Evolutionary conservation across 2,888 invertebrate genomes (phyloP), one percentile per base, ranked within the genome.

Genomic region (Agapetus fuscipes): DNA sequence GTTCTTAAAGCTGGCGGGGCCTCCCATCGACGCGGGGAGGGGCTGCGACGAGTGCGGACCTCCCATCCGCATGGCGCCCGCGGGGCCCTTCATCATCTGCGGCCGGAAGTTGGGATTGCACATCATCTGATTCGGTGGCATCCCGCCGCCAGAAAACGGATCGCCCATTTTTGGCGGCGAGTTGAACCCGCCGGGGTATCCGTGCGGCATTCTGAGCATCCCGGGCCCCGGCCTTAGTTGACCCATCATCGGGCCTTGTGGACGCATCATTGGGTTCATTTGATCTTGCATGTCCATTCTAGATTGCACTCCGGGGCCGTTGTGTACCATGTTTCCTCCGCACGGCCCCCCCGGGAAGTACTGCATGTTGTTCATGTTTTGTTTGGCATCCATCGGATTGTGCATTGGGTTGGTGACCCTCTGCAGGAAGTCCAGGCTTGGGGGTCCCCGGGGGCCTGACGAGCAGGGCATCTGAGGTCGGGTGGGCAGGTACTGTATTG

Each of bases 401-500:
- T 78, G 74, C 62, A 87, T 74, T 1, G 93, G 91, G 59, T 86
- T 86, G 13, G 90, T 82, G 54, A 86, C 91, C 42, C 91, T 75
- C 53, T 88, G 89, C 39, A 93, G 66, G 64, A 93, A 93, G 54
- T 93, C 90, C 48, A 93, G 68, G 62, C 88, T 86, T 27, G 90
- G 90, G 3, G 90, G 88, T 7, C 84, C 83, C 30, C 89, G 70
- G 1, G 83, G 83, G 36, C 75, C 78, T 17, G 73, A 68, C 45
- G 74, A 73, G 54, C 78, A 78, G 9, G 78, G 74, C 54, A 81
- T 80, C 58, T 90, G 90, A n/a, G 94, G 88, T 64, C 93, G 76
- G 35, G 93, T 89, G 14, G 96, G 96, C 61, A 95, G 77, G 72
- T 96, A 96, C 71, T 96, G 95, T 58, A 96, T 96, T 25, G 96